phyloP scores from a whole-genome alignment of 2,113 vertebrate species.

The Malurus elegans region DNA sequence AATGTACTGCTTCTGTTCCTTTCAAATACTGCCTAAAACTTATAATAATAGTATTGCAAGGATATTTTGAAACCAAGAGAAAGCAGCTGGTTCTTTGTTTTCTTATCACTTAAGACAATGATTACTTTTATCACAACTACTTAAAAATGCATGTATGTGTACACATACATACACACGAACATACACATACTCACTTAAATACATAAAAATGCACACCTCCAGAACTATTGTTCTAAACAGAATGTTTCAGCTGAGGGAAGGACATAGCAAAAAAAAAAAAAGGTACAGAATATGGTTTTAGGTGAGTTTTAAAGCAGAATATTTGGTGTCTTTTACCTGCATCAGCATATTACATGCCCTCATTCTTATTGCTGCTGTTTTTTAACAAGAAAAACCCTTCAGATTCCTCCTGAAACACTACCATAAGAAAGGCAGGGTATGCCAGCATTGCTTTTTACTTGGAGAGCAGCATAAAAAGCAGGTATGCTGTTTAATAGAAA shows the following conservation, averaged over 20 bases:
- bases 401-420: neutral
- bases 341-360: neutral
- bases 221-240: neutral
- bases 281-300: neutral
- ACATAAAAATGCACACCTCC: neutral
- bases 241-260: neutral
- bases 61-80: neutral
- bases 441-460: neutral
- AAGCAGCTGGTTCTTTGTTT: neutral
- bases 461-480: neutral
- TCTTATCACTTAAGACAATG: neutral
- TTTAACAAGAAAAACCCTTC: neutral
- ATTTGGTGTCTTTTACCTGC: neutral
- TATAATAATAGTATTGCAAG: neutral
- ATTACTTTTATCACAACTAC: neutral
- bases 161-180: neutral
- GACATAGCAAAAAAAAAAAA: neutral
- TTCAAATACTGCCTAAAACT: neutral
- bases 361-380: neutral
- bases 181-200: neutral
- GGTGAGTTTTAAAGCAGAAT: neutral
- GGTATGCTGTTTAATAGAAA: neutral
- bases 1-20: neutral
- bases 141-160: neutral
- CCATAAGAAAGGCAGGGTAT: neutral